Evolutionary conservation across 1,140 invertebrate species (phyloP).

Genomic region (Drosophila saltans): DNA sequence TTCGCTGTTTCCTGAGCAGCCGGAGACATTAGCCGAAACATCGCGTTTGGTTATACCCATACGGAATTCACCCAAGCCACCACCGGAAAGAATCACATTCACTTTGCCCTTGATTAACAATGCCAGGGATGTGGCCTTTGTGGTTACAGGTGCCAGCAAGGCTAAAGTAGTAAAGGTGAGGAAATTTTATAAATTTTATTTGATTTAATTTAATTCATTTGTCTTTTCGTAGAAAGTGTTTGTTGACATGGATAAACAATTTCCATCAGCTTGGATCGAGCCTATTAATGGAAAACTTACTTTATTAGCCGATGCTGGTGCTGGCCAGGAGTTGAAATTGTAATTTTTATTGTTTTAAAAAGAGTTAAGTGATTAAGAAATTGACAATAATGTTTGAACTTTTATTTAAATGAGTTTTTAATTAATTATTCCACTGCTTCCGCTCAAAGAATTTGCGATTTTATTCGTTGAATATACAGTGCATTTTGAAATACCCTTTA

Average conservation of each 20-base stretch:
- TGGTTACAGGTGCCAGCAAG: slow-evolving; percentile 92
- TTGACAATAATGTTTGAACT: not conserved
- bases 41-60: slow-evolving; percentile 91
- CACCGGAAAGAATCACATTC: slow-evolving; percentile 94
- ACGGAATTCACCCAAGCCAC: slow-evolving; percentile 97
- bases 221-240: slow-evolving; percentile 48
- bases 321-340: slow-evolving; percentile 26
- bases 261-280: slow-evolving; percentile 59
- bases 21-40: slow-evolving; percentile 86
- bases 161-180: slow-evolving; percentile 91
- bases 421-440: too few species aligned
- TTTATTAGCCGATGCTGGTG: slow-evolving; percentile 46
- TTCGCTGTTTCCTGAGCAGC: slow-evolving; percentile 96
- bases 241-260: slow-evolving; percentile 42
- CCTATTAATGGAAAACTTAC: slow-evolving; percentile 56
- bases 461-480: too few species aligned
- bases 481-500: not conserved
- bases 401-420: too few species aligned
- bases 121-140: slow-evolving; percentile 92
- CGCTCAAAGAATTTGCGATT: too few species aligned
- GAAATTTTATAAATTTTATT: not conserved
- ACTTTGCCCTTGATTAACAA: slow-evolving; percentile 97
- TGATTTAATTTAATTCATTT: not conserved
- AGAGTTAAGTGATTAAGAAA: not conserved
- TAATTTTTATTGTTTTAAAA: slow-evolving; percentile 11